Conservation (phyloP, 2,888 invertebrate genomes). For the Caenorhabditis zanzibari region DNA sequence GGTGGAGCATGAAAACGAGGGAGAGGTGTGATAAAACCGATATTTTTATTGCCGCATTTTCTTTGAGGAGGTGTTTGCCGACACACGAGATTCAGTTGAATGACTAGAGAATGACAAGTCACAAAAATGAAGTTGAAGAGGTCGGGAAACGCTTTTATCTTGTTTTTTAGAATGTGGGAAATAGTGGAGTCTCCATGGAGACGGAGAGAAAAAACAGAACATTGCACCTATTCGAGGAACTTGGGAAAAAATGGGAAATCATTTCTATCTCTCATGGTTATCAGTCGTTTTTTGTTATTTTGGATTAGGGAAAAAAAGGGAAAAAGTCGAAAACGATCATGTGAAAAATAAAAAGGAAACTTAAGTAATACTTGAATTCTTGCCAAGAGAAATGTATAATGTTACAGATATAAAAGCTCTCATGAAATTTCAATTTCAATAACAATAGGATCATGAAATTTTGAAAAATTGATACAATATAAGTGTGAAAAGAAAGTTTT, state of each 20-base stretch:
- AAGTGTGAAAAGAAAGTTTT: too few relatives aligned
- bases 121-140: conserved; percentile 5
- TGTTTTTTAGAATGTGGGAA: not conserved
- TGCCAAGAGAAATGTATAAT: too few relatives aligned
- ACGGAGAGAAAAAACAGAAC: not conserved
- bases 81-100: conserved; percentile 32
- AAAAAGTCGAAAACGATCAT: too few relatives aligned
- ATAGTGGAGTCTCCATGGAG: conserved; percentile 14
- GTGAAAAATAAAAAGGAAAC: too few relatives aligned
- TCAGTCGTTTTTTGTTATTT: too few relatives aligned
- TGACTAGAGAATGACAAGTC: conserved; percentile 28
- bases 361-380: too few relatives aligned
- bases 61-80: conserved; percentile 48
- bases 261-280: too few relatives aligned
- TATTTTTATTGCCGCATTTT: conserved; percentile 53
- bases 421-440: too few relatives aligned
- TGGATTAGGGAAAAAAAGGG: too few relatives aligned
- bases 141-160: not conserved
- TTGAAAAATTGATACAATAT: too few relatives aligned
- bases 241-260: not conserved
- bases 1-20: conserved; percentile 10
- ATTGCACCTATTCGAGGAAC: not conserved
- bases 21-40: conserved; percentile 48
- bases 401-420: too few relatives aligned
- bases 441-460: too few relatives aligned